phyloP scores from a whole-genome alignment of 1,140 invertebrate species.

The Geopemphigus sp. region DNA sequence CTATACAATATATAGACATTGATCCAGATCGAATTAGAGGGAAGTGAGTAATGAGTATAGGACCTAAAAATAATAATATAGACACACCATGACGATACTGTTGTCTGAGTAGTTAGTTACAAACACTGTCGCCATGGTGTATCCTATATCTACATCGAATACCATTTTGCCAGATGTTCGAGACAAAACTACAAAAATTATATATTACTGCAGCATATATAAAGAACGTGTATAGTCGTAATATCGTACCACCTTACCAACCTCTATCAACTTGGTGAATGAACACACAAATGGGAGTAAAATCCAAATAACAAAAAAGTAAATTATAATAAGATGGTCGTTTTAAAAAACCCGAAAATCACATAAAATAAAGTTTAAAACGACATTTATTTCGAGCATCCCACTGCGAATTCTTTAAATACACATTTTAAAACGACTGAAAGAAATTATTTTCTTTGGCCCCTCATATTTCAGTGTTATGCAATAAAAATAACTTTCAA shows the following conservation, averaged over 20 bases:
- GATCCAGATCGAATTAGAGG: neutral
- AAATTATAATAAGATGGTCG: neutral
- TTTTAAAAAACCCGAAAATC: neutral
- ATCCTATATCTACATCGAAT: slow-evolving; percentile 44
- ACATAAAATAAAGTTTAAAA: neutral
- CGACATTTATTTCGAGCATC: slow-evolving; percentile 1
- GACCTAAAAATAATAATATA: neutral
- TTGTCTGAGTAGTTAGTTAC: slow-evolving; percentile 32
- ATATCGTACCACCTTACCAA: neutral
- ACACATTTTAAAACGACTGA: too few species aligned
- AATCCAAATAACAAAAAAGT: neutral
- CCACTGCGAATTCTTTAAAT: neutral
- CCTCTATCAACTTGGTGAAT: neutral
- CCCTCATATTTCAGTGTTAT: too few species aligned
- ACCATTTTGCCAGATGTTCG: slow-evolving; percentile 45
- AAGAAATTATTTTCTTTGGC: neutral
- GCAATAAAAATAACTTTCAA: too few species aligned
- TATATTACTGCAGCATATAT: neutral
- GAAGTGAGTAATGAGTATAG: slow-evolving; percentile 9
- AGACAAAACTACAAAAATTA: slow-evolving; percentile 27
- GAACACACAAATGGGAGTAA: neutral
- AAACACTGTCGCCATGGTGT: slow-evolving; percentile 19
- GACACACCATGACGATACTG: slow-evolving; percentile 23
- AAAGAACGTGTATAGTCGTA: slow-evolving; percentile 10
- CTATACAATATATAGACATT: slow-evolving; percentile 1